Conservation (phyloP, 2,113 vertebrate species). For the Grammomys dolichurus region DNA sequence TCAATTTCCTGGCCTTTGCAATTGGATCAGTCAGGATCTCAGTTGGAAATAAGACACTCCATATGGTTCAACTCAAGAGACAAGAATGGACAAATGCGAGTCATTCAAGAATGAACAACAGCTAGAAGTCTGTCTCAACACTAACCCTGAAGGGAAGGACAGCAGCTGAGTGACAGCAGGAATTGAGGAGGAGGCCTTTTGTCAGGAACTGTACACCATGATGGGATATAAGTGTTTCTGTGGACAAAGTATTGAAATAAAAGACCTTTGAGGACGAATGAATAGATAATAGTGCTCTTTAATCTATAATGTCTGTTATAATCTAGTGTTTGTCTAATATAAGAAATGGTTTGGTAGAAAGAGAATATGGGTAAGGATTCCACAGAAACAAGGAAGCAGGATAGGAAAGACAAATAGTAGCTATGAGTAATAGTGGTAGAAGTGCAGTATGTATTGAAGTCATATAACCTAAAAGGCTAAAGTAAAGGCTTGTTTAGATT, state of each 20-base stretch:
- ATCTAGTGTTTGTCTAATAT: neutral
- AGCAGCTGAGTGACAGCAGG: neutral
- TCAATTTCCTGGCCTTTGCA: neutral
- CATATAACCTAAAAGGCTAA: neutral
- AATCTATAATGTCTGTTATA: neutral
- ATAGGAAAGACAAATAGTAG: neutral
- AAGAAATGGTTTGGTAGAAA: neutral
- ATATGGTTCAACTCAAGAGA: constrained; percentile 4
- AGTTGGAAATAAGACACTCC: constrained; percentile 4
- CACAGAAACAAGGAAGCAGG: neutral
- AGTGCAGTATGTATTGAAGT: neutral
- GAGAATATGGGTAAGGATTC: neutral
- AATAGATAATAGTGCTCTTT: neutral
- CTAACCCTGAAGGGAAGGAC: constrained; percentile 16
- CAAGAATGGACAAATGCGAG: neutral
- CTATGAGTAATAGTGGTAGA: neutral
- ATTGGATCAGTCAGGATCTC: neutral
- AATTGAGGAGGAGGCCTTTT: neutral
- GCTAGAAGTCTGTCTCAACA: neutral
- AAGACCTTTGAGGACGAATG: neutral
- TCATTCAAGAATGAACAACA: constrained; percentile 5
- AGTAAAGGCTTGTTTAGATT: neutral
- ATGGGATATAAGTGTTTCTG: neutral
- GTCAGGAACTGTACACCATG: neutral
- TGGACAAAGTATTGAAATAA: neutral